phyloP scores from a whole-genome alignment of 2,888 invertebrate species.

The Lymantria dispar region DNA sequence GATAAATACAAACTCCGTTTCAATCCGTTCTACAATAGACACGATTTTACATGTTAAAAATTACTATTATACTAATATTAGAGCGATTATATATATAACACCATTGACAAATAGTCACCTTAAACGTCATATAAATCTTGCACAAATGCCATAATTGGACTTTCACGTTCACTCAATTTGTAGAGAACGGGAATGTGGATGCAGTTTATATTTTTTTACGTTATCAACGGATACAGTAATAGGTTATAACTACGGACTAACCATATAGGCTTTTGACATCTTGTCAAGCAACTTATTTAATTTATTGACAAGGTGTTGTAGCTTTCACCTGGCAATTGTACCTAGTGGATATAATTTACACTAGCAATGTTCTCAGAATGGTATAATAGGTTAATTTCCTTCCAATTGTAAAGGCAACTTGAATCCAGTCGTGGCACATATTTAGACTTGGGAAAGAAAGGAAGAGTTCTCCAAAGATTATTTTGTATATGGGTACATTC shows the following conservation, averaged over 20 bases:
- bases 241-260: constrained; percentile 12
- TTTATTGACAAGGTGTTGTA: not conserved
- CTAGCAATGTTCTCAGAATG: no score
- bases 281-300: not conserved
- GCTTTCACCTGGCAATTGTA: not conserved
- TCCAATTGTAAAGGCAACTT: no score
- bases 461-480: no score
- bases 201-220: constrained; percentile 20
- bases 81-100: constrained; percentile 29
- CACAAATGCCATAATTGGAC: constrained; percentile 28
- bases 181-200: constrained; percentile 27
- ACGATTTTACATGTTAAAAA: constrained; percentile 35
- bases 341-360: no score
- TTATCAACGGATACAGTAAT: constrained; percentile 6
- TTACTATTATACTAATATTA: constrained; percentile 32
- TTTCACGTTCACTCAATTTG: constrained; percentile 16
- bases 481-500: no score
- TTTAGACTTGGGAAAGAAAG: no score
- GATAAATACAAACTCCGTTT: constrained; percentile 21
- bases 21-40: constrained; percentile 32
- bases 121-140: constrained; percentile 28
- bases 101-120: constrained; percentile 22
- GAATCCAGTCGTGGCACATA: no score
- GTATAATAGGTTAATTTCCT: no score
- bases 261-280: constrained; percentile 7